A percentile compares a stretch with the other conserved stretches of the same genome.
Evolutionary conservation across 1,140 invertebrate species (phyloP).

Genomic region (Drosophila suzukii): DNA sequence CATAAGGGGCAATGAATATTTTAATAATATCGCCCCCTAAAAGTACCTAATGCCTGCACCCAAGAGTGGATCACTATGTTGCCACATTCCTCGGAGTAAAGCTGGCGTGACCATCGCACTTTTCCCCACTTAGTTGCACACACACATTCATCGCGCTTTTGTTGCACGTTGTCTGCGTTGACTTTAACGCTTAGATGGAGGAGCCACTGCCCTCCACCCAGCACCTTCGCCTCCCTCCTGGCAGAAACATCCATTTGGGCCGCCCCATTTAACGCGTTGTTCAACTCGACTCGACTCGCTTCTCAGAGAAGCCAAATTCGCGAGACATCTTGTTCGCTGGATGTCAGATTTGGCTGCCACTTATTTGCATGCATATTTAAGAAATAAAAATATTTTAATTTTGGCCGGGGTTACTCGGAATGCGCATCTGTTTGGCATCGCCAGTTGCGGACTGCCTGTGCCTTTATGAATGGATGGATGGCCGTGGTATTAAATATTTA

Average conservation of each 20-base stretch:
- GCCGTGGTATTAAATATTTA: slow-evolving; percentile 66
- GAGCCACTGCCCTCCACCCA: neutral
- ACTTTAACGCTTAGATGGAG: slow-evolving; percentile 22
- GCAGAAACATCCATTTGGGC: slow-evolving; percentile 41
- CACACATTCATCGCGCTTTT: slow-evolving; percentile 8
- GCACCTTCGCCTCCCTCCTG: neutral
- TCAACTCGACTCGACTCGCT: slow-evolving; percentile 10
- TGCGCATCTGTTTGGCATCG: slow-evolving; percentile 69
- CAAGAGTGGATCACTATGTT: slow-evolving; percentile 15
- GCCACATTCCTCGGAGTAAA: slow-evolving; percentile 21
- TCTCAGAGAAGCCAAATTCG: slow-evolving; percentile 9
- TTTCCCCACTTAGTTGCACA: slow-evolving; percentile 27
- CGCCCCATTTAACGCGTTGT: slow-evolving; percentile 49
- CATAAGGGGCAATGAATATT: slow-evolving; percentile 22
- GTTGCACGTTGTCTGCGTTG: slow-evolving; percentile 18
- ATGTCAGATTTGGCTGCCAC: slow-evolving; percentile 26
- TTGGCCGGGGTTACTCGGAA: slow-evolving; percentile 4
- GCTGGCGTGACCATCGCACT: slow-evolving; percentile 38
- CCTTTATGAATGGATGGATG: slow-evolving; percentile 77
- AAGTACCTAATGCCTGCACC: slow-evolving; percentile 5
- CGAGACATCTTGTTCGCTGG: slow-evolving; percentile 34
- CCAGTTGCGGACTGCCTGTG: slow-evolving; percentile 54
- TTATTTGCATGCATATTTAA: slow-evolving; percentile 54
- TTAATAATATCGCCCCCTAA: slow-evolving; percentile 1
- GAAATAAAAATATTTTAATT: slow-evolving; percentile 67